Percentiles rank a stretch among this genome's conserved stretches.
phyloP scores from a whole-genome alignment of 64 coral and sea anemone species.

The Trachythela sp. region DNA sequence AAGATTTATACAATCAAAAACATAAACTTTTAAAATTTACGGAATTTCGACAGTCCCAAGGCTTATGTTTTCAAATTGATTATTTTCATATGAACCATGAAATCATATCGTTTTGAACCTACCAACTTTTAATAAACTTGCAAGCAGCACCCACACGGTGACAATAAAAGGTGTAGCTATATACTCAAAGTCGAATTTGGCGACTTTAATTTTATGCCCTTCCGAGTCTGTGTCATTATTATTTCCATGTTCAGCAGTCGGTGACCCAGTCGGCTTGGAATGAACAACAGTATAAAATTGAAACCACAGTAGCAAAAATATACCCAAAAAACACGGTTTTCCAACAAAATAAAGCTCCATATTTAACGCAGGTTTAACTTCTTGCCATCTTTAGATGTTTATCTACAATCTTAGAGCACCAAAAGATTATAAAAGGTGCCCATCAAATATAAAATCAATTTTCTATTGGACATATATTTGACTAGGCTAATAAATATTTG shows the following conservation, averaged over 20 bases:
- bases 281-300: neutral
- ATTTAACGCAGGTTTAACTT: neutral
- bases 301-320: neutral
- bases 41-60: no score
- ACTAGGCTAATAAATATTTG: no score
- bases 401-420: neutral
- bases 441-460: neutral
- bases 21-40: no score
- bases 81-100: no score
- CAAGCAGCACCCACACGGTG: neutral
- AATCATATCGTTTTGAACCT: neutral
- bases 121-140: slow-evolving; percentile 5
- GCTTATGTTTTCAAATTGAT: no score
- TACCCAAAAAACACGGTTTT: neutral
- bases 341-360: neutral
- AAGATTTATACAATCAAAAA: no score
- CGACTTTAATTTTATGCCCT: neutral
- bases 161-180: slow-evolving; percentile 14
- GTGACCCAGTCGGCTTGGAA: neutral
- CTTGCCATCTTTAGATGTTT: neutral
- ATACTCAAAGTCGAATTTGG: slow-evolving; percentile 6
- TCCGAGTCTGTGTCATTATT: neutral
- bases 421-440: neutral
- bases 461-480: neutral
- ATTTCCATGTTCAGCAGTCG: neutral